Base-by-base conservation (phyloP, 2,113 vertebrate species). In the Vicugna pacos region DNA sequence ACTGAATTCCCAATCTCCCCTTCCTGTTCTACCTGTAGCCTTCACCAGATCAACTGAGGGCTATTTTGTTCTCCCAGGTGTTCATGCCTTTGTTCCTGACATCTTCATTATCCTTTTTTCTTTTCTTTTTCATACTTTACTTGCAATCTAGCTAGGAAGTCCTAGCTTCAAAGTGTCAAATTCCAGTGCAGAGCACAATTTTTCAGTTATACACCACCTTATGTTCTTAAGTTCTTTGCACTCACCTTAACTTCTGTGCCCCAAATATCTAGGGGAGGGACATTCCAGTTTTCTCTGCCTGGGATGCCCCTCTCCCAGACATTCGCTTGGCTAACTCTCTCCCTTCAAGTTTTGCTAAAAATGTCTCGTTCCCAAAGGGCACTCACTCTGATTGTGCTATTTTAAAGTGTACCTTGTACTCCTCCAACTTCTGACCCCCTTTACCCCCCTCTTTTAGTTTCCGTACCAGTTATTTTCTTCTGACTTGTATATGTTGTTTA, bases 261-360 rank as follows among this genome's bases (percentile, higher is more conserved):
- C 6, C 22, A 32, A 5, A 24, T 67, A 60, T 48, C 5, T 75
- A 9, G 30, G 54, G 38, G 42, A 73, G 14, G 42, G 26, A 46
- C 38, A 35, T 48, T 20, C 38, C 20, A 62, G 4, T 91, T 83
- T 84, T 75, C 24, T 54, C 24, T 83, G 38, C 76, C n/a, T 65
- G 12, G 32, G 5, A 20, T 76, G 20, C 12, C 35, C 22, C 32
- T 60, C 28, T 15, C 62, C 32, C 14, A 52, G 26, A 35, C 65
- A 81, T 42, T 75, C 69, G 54, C 60, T 90, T 90, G 54, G 12
- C 58, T 72, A 70, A 46, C 22, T 82, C 19, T 64, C 11, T 91
- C 75, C 13, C 54, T 89, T 77, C 32, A 84, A n/a, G 11, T 82
- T 72, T 89, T 86, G 28, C 38, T 77, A 83, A 92, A 82, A 82